These are phyloP conservation scores for Heteractis magnifica DNA, from an alignment of 92 coral and sea anemone genomes.

Conservation along the genomic window DNA sequence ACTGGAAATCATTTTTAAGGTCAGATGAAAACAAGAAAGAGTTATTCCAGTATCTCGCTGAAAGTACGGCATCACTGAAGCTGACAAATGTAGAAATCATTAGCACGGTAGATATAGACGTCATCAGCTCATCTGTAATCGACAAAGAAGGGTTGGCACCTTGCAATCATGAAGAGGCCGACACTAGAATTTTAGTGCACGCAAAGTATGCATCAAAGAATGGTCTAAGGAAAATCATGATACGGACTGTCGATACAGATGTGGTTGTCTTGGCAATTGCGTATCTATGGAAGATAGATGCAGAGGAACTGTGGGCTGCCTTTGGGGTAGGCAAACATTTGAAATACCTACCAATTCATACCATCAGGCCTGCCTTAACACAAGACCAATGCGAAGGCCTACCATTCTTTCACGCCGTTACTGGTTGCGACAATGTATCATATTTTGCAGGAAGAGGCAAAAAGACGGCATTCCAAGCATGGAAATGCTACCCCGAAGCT, in stretches of 20 bases:
- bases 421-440: constrained; percentile 56
- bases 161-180: constrained; percentile 45
- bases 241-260: constrained; percentile 24
- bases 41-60: constrained; percentile 48
- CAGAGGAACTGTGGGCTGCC: constrained; percentile 44
- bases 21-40: constrained; percentile 57
- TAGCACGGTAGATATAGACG: constrained; percentile 15
- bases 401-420: constrained; percentile 44
- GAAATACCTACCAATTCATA: constrained; percentile 28
- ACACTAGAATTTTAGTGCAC: constrained; percentile 46
- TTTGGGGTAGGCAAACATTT: constrained; percentile 46
- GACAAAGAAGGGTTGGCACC: constrained; percentile 34
- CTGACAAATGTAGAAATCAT: constrained; percentile 29
- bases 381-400: constrained; percentile 18
- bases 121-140: background rate
- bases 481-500: constrained; percentile 38
- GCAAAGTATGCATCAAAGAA: constrained; percentile 35
- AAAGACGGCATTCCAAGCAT: constrained; percentile 48
- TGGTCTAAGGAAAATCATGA: constrained; percentile 18
- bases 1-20: constrained; percentile 41
- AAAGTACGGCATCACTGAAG: constrained; percentile 24
- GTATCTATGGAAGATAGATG: background rate
- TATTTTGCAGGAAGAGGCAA: constrained; percentile 51
- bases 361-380: background rate
- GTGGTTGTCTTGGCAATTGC: constrained; percentile 17